Evolutionary conservation across 2,888 invertebrate species (phyloP).

Genomic region (Heterodera filipjevi): DNA sequence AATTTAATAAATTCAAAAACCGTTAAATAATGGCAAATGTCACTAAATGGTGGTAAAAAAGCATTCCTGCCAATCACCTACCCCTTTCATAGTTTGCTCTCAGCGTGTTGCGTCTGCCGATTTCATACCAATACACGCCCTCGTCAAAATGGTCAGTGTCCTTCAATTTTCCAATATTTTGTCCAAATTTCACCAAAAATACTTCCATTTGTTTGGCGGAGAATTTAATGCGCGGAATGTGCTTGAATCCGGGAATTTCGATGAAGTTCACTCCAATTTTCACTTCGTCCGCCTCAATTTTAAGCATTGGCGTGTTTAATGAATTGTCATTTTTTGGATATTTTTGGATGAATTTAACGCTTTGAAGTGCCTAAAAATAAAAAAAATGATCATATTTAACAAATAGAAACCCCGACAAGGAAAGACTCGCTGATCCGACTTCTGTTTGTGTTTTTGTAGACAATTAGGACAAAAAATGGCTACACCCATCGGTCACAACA

Average conservation of each 20-base stretch:
- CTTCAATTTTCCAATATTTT: background rate
- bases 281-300: background rate
- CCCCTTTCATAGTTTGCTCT: background rate
- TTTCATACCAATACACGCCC: background rate
- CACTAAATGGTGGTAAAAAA: too few relatives aligned
- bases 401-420: too few relatives aligned
- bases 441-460: too few relatives aligned
- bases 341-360: background rate
- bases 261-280: background rate
- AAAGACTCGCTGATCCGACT: too few relatives aligned
- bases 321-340: background rate
- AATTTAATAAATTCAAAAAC: too few relatives aligned
- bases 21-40: too few relatives aligned
- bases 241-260: background rate
- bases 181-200: background rate
- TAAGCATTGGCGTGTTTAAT: background rate
- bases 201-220: background rate
- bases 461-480: too few relatives aligned
- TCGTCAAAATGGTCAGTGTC: background rate
- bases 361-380: too few relatives aligned
- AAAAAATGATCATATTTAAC: too few relatives aligned
- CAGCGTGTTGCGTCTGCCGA: background rate
- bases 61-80: background rate
- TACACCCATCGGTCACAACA: too few relatives aligned
- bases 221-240: background rate